Percentiles rank a stretch among this genome's conserved stretches.
Conservation (phyloP, 2,113 vertebrate species). For the Amphilophus citrinellus region DNA sequence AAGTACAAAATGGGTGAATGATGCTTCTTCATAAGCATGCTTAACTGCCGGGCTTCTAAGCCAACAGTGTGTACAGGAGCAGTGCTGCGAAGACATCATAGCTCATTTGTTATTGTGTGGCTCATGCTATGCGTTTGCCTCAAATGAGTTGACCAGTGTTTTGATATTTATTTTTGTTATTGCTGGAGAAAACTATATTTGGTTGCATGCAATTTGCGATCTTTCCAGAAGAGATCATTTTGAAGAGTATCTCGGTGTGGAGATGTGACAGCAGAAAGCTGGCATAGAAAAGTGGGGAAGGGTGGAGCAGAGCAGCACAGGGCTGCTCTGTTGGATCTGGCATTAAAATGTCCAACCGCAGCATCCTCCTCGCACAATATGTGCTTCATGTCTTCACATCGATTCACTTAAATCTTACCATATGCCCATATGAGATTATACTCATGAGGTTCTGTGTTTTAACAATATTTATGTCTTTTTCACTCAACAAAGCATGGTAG, state of each 20-base stretch:
- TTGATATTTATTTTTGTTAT: not conserved
- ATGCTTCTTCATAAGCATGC: slow-evolving; percentile 41
- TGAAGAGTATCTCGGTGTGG: not conserved
- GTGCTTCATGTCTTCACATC: not conserved
- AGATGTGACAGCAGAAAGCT: not conserved
- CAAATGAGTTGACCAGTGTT: slow-evolving; percentile 1
- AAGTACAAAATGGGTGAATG: slow-evolving; percentile 26
- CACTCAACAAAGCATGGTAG: not conserved
- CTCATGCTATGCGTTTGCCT: not conserved
- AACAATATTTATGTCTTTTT: slow-evolving; percentile 28
- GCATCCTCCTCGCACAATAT: slow-evolving; percentile 11
- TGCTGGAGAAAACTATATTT: not conserved
- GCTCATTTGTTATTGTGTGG: not conserved
- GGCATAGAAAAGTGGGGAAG: not conserved
- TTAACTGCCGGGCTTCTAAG: slow-evolving; percentile 14
- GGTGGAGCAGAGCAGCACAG: not conserved
- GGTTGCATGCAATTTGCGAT: not conserved
- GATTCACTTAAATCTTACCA: slow-evolving; percentile 16
- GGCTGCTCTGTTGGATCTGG: slow-evolving; percentile 30
- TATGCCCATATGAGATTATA: not conserved
- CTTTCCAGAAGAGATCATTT: not conserved
- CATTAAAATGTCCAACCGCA: slow-evolving; percentile 8
- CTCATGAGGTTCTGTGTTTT: not conserved
- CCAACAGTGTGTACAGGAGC: slow-evolving; percentile 6
- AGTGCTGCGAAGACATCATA: slow-evolving; percentile 2